Percentiles rank a stretch among this genome's conserved stretches.
Conservation (phyloP, 2,888 invertebrate species). For the Cantharis flavilabris region DNA sequence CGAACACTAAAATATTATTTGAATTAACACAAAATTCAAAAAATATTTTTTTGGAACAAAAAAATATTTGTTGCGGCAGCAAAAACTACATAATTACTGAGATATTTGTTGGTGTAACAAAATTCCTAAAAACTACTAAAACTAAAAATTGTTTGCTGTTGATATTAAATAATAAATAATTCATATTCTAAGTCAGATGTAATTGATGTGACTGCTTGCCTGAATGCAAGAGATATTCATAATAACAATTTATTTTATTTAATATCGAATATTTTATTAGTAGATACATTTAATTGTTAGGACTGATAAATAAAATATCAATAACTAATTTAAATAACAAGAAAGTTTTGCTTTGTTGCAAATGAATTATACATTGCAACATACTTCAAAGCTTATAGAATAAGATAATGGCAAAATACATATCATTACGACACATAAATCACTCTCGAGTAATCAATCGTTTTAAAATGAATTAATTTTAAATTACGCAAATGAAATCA, state of each 20-base stretch:
- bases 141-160: no score
- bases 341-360: not conserved
- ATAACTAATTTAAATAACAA: not conserved
- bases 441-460: not conserved
- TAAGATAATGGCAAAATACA: not conserved
- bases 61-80: no score
- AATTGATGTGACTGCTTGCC: not conserved
- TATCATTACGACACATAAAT: not conserved
- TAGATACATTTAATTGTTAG: not conserved
- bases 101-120: no score
- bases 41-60: no score
- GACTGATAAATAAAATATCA: not conserved
- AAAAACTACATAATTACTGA: no score
- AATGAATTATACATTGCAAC: not conserved
- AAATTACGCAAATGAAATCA: not conserved
- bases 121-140: no score
- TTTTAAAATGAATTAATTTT: not conserved
- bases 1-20: no score
- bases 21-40: no score
- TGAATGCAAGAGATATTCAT: not conserved
- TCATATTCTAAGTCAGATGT: no score
- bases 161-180: no score
- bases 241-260: not conserved
- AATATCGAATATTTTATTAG: not conserved
- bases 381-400: not conserved